Evolutionary conservation across 2,113 vertebrate genomes (phyloP), one percentile per base, ranked within the genome.

Genomic region (Thinocorus orbignyianus): DNA sequence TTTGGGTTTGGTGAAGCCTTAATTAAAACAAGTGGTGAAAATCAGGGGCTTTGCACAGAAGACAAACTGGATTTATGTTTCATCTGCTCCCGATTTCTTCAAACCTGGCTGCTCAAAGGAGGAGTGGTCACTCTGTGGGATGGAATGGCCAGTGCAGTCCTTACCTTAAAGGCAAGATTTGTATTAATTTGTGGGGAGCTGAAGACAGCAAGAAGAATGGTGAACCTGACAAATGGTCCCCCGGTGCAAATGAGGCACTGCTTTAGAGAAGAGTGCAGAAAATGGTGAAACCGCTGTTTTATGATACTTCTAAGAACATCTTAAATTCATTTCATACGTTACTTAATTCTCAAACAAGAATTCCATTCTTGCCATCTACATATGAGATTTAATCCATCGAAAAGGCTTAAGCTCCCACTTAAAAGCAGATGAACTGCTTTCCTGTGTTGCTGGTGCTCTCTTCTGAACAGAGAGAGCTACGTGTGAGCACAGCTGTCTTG

Each of bases 1-100:
- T 97, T 97, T 97, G 82, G 95, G 95, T 96, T 93, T 95, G 94
- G 96, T 96, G 88, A 98, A 97, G 98, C 97, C 97, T 98, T 98
- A 98, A 98, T 97, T 97, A 97, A 97, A 97, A 81, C 93, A 68
- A 94, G 83, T 69, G 35, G 64, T 95, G 79, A 90, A 95, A 96
- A 86, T 92, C 83, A 84, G 81, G 95, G 94, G 94, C 93, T 94
- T 89, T 95, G 85, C 86, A 95, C 84, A 95, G 96, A 96, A 97
- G 88, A 95, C 66, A 96, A 88, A 96, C 93, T 97, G 96, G 91
- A 93, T 95, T 94, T 94, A 71, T 70, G 90, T 86, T 95, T 95
- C 57, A 79, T 78, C 79, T 97, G 49, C 88, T 86, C 64, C 86
- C 30, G 17, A 81, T 46, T 84, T 91, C 92, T 93, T 96, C 90